A percentile compares a stretch with the other conserved stretches of the same genome.
Conservation (phyloP, 2,888 invertebrate genomes). For the Cecidostiba fungosa region DNA sequence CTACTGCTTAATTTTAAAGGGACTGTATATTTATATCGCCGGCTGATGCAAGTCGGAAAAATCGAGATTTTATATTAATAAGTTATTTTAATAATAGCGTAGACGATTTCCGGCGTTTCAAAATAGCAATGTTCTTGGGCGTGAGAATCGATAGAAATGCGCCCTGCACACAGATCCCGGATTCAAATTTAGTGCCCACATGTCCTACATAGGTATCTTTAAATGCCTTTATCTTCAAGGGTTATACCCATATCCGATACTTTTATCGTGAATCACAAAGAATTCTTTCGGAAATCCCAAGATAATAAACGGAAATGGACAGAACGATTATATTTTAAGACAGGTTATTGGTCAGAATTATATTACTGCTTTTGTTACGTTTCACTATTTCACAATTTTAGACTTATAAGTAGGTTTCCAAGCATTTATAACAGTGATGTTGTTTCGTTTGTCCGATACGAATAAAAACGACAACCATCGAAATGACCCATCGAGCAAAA, state of each 20-base stretch:
- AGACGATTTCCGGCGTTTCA: constrained; percentile 6
- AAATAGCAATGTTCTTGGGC: constrained; percentile 12
- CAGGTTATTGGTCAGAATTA: not conserved
- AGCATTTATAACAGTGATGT: too few relatives aligned
- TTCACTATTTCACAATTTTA: not conserved
- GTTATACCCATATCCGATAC: constrained; percentile 52
- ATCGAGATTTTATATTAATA: not conserved
- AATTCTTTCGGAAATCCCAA: not conserved
- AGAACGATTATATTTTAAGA: constrained; percentile 8
- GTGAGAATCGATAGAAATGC: constrained; percentile 38
- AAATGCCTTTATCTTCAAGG: constrained; percentile 56
- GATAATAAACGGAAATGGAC: constrained; percentile 31
- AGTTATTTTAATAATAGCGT: not conserved
- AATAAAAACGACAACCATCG: too few relatives aligned
- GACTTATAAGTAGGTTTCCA: too few relatives aligned
- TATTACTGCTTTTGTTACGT: not conserved
- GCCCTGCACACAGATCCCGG: constrained; percentile 21
- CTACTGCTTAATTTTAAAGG: too few relatives aligned
- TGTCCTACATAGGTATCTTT: constrained; percentile 51
- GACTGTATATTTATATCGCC: too few relatives aligned
- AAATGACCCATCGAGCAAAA: not conserved
- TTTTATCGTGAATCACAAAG: constrained; percentile 50
- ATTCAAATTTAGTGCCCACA: constrained; percentile 58
- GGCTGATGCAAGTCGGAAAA: too few relatives aligned
- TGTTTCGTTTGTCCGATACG: too few relatives aligned